Evolutionary conservation across 2,113 vertebrate species (phyloP).

Genomic region (Zingel zingel): DNA sequence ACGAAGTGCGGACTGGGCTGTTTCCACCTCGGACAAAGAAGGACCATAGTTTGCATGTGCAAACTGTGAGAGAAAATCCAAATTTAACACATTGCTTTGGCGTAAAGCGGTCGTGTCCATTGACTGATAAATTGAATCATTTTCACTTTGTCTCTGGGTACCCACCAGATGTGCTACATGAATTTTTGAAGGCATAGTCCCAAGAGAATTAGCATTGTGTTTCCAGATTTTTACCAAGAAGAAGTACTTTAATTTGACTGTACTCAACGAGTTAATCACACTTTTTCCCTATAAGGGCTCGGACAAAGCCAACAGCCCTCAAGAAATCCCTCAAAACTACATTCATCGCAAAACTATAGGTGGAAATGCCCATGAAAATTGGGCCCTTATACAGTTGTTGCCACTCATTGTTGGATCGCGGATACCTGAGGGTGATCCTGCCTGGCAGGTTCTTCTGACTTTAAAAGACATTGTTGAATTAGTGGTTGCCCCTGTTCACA

Average conservation of each 20-base stretch:
- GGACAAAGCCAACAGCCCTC: neutral
- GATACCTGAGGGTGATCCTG: slow-evolving; percentile 2
- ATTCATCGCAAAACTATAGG: neutral
- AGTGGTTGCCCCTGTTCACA: too few species aligned
- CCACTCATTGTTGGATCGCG: neutral
- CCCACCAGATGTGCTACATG: neutral
- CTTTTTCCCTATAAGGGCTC: neutral
- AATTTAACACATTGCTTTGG: neutral
- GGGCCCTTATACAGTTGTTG: neutral
- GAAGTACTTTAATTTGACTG: slow-evolving; percentile 10
- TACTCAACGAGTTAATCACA: neutral
- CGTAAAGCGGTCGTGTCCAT: too few species aligned
- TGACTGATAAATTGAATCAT: neutral
- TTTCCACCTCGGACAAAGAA: too few species aligned
- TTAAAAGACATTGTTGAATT: slow-evolving; percentile 24
- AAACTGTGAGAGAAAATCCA: slow-evolving; percentile 48
- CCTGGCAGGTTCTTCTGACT: slow-evolving; percentile 11
- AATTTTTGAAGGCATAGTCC: slow-evolving; percentile 26
- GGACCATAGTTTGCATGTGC: slow-evolving; percentile 49
- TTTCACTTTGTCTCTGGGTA: slow-evolving; percentile 16
- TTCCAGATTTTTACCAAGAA: neutral
- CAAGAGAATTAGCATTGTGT: neutral
- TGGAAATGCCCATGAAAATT: slow-evolving; percentile 24
- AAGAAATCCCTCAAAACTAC: slow-evolving; percentile 4
- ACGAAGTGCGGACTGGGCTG: too few species aligned